Percentiles rank a stretch among this genome's conserved stretches.
These are phyloP conservation scores for Polydrusus cervinus DNA, from an alignment of 2,888 invertebrate genomes.

Conservation along the genomic window DNA sequence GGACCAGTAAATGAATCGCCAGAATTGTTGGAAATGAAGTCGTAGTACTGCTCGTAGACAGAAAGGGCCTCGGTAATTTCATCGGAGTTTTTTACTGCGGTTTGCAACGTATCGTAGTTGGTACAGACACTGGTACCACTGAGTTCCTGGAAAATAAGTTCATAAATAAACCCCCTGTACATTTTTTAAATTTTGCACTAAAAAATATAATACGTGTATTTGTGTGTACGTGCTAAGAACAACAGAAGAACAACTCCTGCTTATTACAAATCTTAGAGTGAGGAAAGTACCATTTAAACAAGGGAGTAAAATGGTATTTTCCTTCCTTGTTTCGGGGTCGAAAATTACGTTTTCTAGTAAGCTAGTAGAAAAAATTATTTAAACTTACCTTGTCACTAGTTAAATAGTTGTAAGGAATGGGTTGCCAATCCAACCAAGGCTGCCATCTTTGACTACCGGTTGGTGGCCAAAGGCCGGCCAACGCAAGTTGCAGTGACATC, in stretches of 20 bases:
- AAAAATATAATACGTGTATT: too few relatives aligned
- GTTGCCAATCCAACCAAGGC: slow-evolving; percentile 60
- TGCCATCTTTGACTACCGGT: slow-evolving; percentile 74
- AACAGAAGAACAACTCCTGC: too few relatives aligned
- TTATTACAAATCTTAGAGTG: too few relatives aligned
- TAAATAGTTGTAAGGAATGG: slow-evolving; percentile 57
- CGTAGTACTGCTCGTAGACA: slow-evolving; percentile 14
- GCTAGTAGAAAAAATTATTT: too few relatives aligned
- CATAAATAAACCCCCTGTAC: too few relatives aligned
- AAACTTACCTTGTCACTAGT: slow-evolving; percentile 32
- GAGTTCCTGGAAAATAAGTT: slow-evolving; percentile 26
- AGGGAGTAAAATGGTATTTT: too few relatives aligned
- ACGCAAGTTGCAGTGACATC: slow-evolving; percentile 80
- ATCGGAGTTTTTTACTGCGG: slow-evolving; percentile 12
- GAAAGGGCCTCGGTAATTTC: slow-evolving; percentile 33
- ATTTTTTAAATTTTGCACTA: too few relatives aligned
- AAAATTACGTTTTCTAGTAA: too few relatives aligned
- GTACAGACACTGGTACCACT: slow-evolving; percentile 18
- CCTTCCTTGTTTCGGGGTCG: too few relatives aligned
- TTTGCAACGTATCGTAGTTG: slow-evolving; percentile 16
- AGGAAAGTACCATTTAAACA: too few relatives aligned
- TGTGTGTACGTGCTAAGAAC: too few relatives aligned
- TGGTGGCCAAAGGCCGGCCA: slow-evolving; percentile 80
- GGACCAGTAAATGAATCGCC: slow-evolving; percentile 35
- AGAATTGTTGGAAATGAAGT: slow-evolving; percentile 30